These are phyloP conservation scores for Drosophila orosa DNA, from an alignment of 1,140 invertebrate species.

Conservation along the genomic window DNA sequence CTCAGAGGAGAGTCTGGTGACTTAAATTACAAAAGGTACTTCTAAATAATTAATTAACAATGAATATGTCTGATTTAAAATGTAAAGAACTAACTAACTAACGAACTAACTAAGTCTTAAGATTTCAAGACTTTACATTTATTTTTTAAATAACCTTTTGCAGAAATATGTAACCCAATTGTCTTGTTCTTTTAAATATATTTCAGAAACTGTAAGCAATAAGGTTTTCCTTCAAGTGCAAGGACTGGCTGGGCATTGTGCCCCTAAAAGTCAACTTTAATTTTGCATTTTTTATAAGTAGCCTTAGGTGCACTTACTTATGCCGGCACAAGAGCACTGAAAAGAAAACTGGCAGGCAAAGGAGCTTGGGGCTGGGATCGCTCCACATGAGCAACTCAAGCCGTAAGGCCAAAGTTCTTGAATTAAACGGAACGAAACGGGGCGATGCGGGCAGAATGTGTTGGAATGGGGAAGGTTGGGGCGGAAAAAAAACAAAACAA, in stretches of 20 bases:
- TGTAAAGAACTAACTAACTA: too few species aligned
- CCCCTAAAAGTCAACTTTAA: constrained; percentile 82
- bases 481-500: constrained; percentile 52
- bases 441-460: neutral
- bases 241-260: constrained; percentile 35
- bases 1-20: too few species aligned
- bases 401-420: constrained; percentile 55
- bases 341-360: constrained; percentile 62
- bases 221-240: constrained; percentile 4
- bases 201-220: too few species aligned
- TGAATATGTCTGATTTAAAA: too few species aligned
- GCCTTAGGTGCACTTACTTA: constrained; percentile 84
- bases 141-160: neutral
- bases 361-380: constrained; percentile 10
- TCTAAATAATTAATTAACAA: too few species aligned
- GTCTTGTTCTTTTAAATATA: neutral
- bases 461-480: neutral
- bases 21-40: too few species aligned
- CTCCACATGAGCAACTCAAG: constrained; percentile 62
- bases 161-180: neutral
- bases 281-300: constrained; percentile 84
- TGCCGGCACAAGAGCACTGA: constrained; percentile 72
- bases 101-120: neutral
- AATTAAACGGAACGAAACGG: constrained; percentile 13
- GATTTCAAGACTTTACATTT: neutral